These are phyloP conservation scores for Chitala chitala DNA, from an alignment of 2,113 vertebrate species.

Conservation along the genomic window DNA sequence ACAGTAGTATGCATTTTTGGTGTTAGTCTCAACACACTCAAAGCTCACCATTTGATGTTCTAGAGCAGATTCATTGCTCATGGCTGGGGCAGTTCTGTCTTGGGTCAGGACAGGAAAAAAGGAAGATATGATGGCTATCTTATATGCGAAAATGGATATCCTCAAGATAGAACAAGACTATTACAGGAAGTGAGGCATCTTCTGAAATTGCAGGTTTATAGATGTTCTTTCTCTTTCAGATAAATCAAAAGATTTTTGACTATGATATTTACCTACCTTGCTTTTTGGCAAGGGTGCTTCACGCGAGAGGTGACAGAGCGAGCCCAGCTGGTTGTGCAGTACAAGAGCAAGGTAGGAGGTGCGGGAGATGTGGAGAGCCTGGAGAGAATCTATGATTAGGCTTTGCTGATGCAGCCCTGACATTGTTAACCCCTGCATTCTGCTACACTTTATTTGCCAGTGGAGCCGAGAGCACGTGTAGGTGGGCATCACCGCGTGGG, in stretches of 20 bases:
- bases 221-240: not conserved
- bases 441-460: not conserved
- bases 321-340: not conserved
- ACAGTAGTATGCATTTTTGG: too few species aligned
- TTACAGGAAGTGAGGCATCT: not conserved
- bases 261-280: not conserved
- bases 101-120: not conserved
- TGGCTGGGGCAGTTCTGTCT: too few species aligned
- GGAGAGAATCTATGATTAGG: not conserved
- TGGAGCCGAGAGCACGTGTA: constrained; percentile 25
- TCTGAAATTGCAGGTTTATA: not conserved
- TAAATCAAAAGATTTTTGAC: not conserved
- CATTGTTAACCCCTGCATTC: not conserved
- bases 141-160: not conserved
- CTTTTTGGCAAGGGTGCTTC: not conserved
- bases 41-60: not conserved
- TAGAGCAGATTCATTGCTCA: too few species aligned
- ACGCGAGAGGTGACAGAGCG: not conserved
- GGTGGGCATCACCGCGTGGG: constrained; percentile 55
- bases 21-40: too few species aligned
- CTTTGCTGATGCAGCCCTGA: constrained; percentile 7
- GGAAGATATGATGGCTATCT: too few species aligned
- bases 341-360: not conserved
- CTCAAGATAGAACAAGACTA: not conserved
- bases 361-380: not conserved